Evolutionary conservation across 2,113 vertebrate genomes (phyloP).

Genomic region (Poecilia latipinna): DNA sequence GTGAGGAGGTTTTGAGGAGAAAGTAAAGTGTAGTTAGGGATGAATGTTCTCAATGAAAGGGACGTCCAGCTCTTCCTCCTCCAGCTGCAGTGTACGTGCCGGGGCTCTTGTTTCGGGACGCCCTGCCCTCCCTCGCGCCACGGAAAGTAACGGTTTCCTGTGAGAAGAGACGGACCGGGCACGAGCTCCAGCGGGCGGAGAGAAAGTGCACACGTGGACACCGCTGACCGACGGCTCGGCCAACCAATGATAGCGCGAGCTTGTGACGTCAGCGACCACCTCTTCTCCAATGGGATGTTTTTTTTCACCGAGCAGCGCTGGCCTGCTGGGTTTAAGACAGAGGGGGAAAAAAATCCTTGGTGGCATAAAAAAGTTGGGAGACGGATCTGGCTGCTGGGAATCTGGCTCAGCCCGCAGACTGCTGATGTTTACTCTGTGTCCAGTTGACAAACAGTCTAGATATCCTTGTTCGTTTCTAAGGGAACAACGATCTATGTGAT

Average conservation of each 20-base stretch:
- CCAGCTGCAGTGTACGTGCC: slow-evolving; percentile 52
- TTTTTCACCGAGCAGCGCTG: neutral
- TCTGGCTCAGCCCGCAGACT: neutral
- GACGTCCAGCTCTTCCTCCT: neutral
- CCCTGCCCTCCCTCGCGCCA: neutral
- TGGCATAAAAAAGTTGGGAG: slow-evolving; percentile 14
- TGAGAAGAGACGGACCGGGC: neutral
- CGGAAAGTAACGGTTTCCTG: slow-evolving; percentile 46
- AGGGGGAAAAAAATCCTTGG: slow-evolving; percentile 11
- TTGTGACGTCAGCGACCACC: slow-evolving; percentile 18
- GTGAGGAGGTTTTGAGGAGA: neutral
- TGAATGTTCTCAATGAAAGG: neutral
- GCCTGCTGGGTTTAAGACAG: neutral
- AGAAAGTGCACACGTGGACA: slow-evolving; percentile 81
- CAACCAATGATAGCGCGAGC: slow-evolving; percentile 51
- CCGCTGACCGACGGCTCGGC: slow-evolving; percentile 42
- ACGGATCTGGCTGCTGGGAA: slow-evolving; percentile 15
- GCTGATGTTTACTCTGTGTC: slow-evolving; percentile 40
- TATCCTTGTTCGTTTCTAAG: neutral
- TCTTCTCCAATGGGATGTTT: slow-evolving; percentile 55
- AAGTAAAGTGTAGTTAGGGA: neutral
- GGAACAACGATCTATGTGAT: neutral
- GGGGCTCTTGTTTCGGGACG: slow-evolving; percentile 26
- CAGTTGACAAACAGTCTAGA: neutral
- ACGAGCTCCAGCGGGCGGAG: slow-evolving; percentile 44